phyloP scores from a whole-genome alignment of 1,140 invertebrate genomes.

The Lepidurus arcticus region DNA sequence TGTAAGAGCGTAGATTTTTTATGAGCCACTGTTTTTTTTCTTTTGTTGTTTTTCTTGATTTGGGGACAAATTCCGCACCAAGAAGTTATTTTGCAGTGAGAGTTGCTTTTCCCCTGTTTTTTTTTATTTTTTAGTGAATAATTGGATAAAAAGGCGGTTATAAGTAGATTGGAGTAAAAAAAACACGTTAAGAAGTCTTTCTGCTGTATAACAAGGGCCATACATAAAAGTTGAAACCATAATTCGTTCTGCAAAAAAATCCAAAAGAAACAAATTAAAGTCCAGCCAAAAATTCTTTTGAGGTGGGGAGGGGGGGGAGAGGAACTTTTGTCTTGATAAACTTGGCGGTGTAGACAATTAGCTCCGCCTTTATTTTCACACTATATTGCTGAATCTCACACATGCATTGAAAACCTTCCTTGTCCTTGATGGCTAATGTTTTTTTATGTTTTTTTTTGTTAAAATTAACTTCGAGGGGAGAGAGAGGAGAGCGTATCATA shows the following conservation, averaged over 20 bases:
- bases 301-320: background rate
- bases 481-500: background rate
- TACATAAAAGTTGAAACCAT: background rate
- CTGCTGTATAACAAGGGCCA: conserved; percentile 12
- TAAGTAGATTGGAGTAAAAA: background rate
- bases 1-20: conserved; percentile 19
- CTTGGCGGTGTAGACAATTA: background rate
- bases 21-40: background rate
- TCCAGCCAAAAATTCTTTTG: background rate
- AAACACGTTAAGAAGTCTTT: conserved; percentile 2
- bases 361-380: background rate
- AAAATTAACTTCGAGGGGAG: background rate
- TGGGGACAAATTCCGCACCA: conserved; percentile 12
- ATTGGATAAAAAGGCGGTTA: background rate
- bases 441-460: background rate
- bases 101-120: background rate
- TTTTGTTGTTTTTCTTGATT: background rate
- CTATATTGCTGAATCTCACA: conserved; percentile 18
- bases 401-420: background rate
- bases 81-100: conserved; percentile 4
- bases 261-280: background rate
- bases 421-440: conserved; percentile 14
- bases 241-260: background rate
- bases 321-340: background rate
- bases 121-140: background rate